phyloP scores from a whole-genome alignment of 2,797 vertebrate species.

The Neostethus bicornis region DNA sequence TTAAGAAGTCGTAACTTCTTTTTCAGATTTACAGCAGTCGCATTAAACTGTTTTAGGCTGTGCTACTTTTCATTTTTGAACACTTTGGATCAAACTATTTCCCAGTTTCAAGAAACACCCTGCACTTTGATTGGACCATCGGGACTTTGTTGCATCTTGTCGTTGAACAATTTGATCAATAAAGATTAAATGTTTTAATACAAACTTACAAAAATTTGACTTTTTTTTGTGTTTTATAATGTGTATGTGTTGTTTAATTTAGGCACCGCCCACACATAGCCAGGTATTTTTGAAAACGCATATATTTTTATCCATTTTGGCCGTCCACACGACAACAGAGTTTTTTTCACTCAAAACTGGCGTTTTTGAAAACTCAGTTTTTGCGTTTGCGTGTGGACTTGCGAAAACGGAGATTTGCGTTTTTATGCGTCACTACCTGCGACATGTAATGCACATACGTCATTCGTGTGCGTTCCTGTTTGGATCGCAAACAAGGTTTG shows the following conservation, averaged over 20 bases:
- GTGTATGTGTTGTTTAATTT: background rate
- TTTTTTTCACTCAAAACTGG: too few relatives aligned
- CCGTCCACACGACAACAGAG: too few relatives aligned
- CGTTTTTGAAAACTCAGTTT: too few relatives aligned
- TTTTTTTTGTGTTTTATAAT: conserved; percentile 7
- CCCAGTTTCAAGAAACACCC: background rate
- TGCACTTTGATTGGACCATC: background rate
- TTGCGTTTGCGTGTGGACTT: too few relatives aligned
- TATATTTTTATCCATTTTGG: too few relatives aligned
- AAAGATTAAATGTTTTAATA: conserved; percentile 34
- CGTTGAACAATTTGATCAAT: conserved; percentile 14
- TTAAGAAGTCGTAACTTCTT: background rate
- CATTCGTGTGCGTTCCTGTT: too few relatives aligned
- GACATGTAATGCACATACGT: too few relatives aligned
- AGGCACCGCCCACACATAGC: too few relatives aligned
- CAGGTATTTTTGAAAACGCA: too few relatives aligned
- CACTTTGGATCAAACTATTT: background rate
- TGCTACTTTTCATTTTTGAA: background rate
- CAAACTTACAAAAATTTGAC: conserved; percentile 4
- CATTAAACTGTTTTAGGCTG: background rate
- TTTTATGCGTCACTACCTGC: too few relatives aligned
- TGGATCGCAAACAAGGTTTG: too few relatives aligned
- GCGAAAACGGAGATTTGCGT: too few relatives aligned
- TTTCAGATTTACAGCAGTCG: background rate
- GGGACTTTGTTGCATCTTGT: conserved; percentile 9